A percentile compares a stretch with the other conserved stretches of the same genome.
These are phyloP conservation scores for Odocoileus virginianus DNA, from an alignment of 2,113 vertebrate genomes.

Conservation along the genomic window DNA sequence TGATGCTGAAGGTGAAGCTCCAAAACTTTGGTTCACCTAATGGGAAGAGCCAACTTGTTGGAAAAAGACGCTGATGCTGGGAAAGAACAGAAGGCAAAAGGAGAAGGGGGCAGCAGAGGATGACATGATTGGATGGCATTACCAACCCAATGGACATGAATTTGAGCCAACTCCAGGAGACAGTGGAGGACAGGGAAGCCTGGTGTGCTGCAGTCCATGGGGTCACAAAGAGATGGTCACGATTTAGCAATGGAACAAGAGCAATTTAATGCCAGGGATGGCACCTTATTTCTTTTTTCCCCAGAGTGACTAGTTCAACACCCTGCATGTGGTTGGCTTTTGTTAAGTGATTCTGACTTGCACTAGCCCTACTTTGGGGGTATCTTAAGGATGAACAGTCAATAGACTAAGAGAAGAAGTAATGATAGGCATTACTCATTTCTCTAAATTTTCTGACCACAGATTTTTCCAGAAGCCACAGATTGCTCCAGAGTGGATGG, in stretches of 20 bases:
- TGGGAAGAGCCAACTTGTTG: not conserved
- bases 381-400: not conserved
- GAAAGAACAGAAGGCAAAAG: not conserved
- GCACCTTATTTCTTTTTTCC: not conserved
- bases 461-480: slow-evolving; percentile 1
- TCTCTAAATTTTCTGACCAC: slow-evolving; percentile 3
- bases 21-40: not conserved
- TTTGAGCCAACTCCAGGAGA: not conserved
- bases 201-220: not conserved
- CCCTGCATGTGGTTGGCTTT: not conserved
- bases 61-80: not conserved
- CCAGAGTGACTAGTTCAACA: not conserved
- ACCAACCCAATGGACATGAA: not conserved
- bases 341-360: not conserved
- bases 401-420: not conserved
- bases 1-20: not conserved
- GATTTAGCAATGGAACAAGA: not conserved
- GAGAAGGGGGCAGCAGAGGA: not conserved
- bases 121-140: not conserved
- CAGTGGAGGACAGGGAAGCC: not conserved
- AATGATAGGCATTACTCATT: not conserved
- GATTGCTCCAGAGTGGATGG: not conserved
- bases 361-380: not conserved
- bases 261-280: not conserved
- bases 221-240: not conserved